Base-by-base conservation (phyloP, 1,140 invertebrate species). In the Sitophilus oryzae region DNA sequence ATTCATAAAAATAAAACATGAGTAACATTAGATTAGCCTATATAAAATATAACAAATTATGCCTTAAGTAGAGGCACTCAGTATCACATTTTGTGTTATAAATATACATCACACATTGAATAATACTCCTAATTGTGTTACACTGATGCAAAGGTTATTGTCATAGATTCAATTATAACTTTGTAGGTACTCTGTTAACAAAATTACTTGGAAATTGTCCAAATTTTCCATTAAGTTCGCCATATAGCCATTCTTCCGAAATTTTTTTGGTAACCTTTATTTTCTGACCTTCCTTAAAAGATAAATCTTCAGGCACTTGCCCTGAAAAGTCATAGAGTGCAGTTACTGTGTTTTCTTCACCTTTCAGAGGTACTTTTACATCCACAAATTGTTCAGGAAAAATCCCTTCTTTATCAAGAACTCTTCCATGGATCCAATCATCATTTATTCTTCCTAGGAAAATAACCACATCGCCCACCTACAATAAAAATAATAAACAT, bases 131-230 rank as follows among this genome's bases (percentile, higher is more conserved):
- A 49, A 8, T 19, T n/a, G 5, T 41, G 35, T 37, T 35, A 42
- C 14, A 9, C 21, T 3, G 44, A 41, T 2, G n/a, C n/a, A n/a
- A n/a, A n/a, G 11, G 9, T 8, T 47, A 52, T 10, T 23, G 38
- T 8, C 22, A 43, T 42, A 25, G 15, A 34, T 16, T 30, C 8
- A 34, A 46, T 53, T 34, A 55, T 52, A 55, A 36, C 46, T 40
- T 30, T 47, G 34, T 51, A 43, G 59, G 59, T 9, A 61, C 35
- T 50, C 47, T 23, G 47, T 85, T 80, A 16, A 92, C 83, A 73
- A 89, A 92, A 74, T 84, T 84, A 3, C 81, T 73, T 51, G 89
- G 91, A 73, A 93, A 92, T 66, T 91, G 85, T 36, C 89, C 91
- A 66, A 73, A 79, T 47, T 73, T 73, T 18, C 80, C 81, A 41